Evolutionary conservation across 2,888 invertebrate species (phyloP), one percentile per base, ranked within the genome.

Genomic region (Atrina japonica): DNA sequence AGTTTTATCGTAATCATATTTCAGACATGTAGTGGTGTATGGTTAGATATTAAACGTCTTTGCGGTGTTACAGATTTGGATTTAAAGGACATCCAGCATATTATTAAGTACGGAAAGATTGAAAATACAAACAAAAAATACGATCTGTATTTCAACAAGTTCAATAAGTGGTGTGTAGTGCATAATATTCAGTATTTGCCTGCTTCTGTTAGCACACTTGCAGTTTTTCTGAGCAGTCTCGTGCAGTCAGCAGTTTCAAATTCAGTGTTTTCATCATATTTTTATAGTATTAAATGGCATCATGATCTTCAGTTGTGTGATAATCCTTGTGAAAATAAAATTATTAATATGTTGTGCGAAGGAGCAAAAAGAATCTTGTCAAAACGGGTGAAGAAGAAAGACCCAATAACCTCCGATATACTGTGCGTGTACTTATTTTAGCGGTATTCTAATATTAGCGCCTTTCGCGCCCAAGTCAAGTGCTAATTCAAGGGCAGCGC

Each of bases 251-350:
- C 61, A 9, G 68, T 53, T 16, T 75, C 75, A 6, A 47, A 64
- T 18, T 63, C 61, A 3, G 53, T 67, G 1, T 14, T 70, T 7
- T 60, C 60, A 43, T n/a, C 70, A 43, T 67, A 56, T 25, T 61
- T 65, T 41, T 66, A 73, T 29, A 47, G 63, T 23, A 73, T 73
- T 14, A 49, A 68, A 23, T 66, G 61, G 52, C 58, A 60, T 35
- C 70, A 73, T 21, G 52, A 63, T 35, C 35, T 69, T 30, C 29
- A 61, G 23, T 23, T 63, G 16, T 64, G 41, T 14, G 16, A 14
- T 14, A 64, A 73, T 65, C 65, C 69, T 5, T 63, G 73, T 63
- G 16, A 35, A 11, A 40, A 41, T 50, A 43, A 59, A 7, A 23
- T 70, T 45, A 29, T 70, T 11, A n/a, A 61, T 7, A 60, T 63